phyloP scores from a whole-genome alignment of 2,113 vertebrate genomes.

The Xenopus laevis region DNA sequence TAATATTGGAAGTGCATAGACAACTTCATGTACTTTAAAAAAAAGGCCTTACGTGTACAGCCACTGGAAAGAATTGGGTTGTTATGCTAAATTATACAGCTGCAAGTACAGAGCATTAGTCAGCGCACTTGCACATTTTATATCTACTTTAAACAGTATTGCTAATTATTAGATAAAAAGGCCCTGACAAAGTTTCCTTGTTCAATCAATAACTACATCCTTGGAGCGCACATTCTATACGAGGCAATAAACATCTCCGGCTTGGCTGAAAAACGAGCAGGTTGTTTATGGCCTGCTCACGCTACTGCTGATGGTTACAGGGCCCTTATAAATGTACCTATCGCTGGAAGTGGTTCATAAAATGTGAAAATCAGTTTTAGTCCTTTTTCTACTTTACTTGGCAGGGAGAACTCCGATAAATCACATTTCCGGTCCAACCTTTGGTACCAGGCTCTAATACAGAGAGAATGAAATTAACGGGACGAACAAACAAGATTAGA shows the following conservation, averaged over 20 bases:
- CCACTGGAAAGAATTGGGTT: conserved; percentile 36
- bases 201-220: conserved; percentile 60
- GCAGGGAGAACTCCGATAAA: conserved; percentile 29
- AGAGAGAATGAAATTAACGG: not conserved
- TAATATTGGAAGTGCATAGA: too few relatives aligned
- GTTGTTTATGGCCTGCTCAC: conserved; percentile 49
- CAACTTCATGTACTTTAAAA: too few relatives aligned
- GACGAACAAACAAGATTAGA: not conserved
- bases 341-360: conserved; percentile 48
- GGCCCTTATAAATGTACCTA: conserved; percentile 49
- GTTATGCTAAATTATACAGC: conserved; percentile 39
- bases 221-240: conserved; percentile 51
- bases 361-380: conserved; percentile 41
- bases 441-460: conserved; percentile 17
- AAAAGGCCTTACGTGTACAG: not conserved
- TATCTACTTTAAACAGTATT: conserved; percentile 43
- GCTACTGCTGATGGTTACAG: conserved; percentile 50
- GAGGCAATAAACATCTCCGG: conserved; percentile 58
- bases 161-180: conserved; percentile 58
- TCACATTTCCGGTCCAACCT: conserved; percentile 24
- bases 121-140: conserved; percentile 44
- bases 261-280: conserved; percentile 49
- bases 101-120: conserved; percentile 46
- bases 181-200: conserved; percentile 50
- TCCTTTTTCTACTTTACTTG: conserved; percentile 44